Evolutionary conservation across 2,888 invertebrate genomes (phyloP), one percentile per base, ranked within the genome.

Genomic region (Hirtodrosophila alboralis): DNA sequence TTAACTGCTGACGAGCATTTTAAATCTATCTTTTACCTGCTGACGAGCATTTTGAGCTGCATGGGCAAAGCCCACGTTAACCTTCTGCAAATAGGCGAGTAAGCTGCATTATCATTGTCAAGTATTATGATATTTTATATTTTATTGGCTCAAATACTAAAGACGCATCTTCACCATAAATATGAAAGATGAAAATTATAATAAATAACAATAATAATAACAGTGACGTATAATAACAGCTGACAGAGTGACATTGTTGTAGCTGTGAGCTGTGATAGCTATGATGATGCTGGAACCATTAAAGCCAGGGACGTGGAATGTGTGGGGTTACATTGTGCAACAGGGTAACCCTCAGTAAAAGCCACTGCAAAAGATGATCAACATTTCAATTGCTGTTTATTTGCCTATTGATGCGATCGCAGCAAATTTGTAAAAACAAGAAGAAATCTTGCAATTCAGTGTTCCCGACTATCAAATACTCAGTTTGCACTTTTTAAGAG

Each of bases 321-420:
- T 8, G 9, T 26, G 14, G 18, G 31, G 30, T 1, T 4, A n/a
- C 5, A 56, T 68, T 72, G 52, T 41, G 60, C 48, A 68, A 68
- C 13, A 48, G 59, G 44, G 58, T 47, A 26, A 18, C 23, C 58
- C 58, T 66, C 58, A 23, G 8, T 1, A 6, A 23, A 6, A 23
- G 8, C 23, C 8, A 18, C 18, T 18, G 18, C 18, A 5, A 18
- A 37, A 10, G 12, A 38, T 48, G 83, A 44, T 71, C 72, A 57
- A 66, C 67, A 84, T 67, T 72, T 84, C 63, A 76, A 77, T 77
- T 76, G 81, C 77, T 71, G 45, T 59, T 52, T 52, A 48, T 59
- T 54, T 33, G 37, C 61, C 64, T 40, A 48, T 70, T 59, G 59
- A 49, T 36, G 63, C 33, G 44, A 71, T 69, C 63, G 40, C 34